Percentiles rank a stretch among this genome's conserved stretches.
phyloP scores from a whole-genome alignment of 2,888 invertebrate genomes.

The Chrysolina americana region DNA sequence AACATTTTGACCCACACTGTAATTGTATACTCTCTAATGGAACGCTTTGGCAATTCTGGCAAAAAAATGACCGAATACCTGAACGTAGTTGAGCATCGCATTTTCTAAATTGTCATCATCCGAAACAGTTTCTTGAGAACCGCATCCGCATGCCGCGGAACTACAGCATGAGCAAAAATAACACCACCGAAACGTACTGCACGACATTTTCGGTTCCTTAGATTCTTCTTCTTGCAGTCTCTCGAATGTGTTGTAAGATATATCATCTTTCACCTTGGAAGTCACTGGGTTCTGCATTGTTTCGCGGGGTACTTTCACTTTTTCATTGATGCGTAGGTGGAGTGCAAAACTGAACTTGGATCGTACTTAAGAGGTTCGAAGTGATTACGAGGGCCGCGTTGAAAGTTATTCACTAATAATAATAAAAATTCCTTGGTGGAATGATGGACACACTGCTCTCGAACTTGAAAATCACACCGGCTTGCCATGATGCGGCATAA shows the following conservation, averaged over 20 bases:
- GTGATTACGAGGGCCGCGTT: background rate
- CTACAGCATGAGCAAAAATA: constrained; percentile 47
- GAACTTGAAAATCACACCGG: too few relatives aligned
- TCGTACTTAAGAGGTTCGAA: background rate
- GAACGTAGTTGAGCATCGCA: constrained; percentile 53
- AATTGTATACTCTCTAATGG: background rate
- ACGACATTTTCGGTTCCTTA: constrained; percentile 23
- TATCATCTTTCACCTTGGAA: constrained; percentile 19
- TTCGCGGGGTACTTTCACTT: constrained; percentile 9
- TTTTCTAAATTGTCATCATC: constrained; percentile 57
- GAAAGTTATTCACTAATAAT: background rate
- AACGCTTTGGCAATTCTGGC: too few relatives aligned
- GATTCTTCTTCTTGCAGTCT: constrained; percentile 44
- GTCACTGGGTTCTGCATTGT: constrained; percentile 17
- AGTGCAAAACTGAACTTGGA: background rate
- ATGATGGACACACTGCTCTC: too few relatives aligned
- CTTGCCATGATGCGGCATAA: too few relatives aligned
- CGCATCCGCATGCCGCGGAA: constrained; percentile 25
- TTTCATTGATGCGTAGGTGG: background rate
- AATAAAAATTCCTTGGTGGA: too few relatives aligned
- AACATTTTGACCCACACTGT: too few relatives aligned
- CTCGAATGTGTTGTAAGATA: constrained; percentile 33
- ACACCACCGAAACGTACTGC: constrained; percentile 25
- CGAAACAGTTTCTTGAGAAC: constrained; percentile 52
- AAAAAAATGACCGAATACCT: constrained; percentile 50